Percentiles rank a stretch among this genome's conserved stretches.
These are phyloP conservation scores for Neoniphon sammara DNA, from an alignment of 2,797 vertebrate species.

Conservation along the genomic window DNA sequence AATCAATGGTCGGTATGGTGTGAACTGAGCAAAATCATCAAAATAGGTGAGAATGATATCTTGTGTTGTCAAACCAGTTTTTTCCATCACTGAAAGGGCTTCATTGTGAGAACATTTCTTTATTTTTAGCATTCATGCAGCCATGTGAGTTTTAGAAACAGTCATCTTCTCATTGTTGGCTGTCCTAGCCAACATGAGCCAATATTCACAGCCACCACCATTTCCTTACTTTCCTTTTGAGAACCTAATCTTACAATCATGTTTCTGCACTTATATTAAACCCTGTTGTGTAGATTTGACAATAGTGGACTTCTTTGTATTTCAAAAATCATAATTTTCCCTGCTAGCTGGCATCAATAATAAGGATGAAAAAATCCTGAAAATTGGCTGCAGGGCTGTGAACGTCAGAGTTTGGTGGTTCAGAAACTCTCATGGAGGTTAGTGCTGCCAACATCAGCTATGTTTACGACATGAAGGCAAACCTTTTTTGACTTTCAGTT, in stretches of 20 bases:
- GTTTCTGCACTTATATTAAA: background rate
- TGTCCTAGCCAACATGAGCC: background rate
- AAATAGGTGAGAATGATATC: constrained; percentile 1
- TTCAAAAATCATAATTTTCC: background rate
- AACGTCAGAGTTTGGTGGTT: too few relatives aligned
- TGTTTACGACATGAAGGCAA: background rate
- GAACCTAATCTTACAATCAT: background rate
- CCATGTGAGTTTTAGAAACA: background rate
- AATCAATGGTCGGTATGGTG: background rate
- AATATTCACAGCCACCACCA: background rate
- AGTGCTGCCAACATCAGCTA: background rate
- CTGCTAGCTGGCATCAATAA: too few relatives aligned
- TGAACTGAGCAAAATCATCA: background rate
- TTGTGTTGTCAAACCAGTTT: background rate
- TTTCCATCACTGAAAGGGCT: background rate
- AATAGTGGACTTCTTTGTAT: background rate
- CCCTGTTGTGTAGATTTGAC: background rate
- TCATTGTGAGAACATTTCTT: background rate
- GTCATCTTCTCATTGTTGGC: background rate
- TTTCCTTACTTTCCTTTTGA: background rate
- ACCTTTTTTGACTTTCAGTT: too few relatives aligned
- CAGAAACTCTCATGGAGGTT: too few relatives aligned
- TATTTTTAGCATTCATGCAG: background rate
- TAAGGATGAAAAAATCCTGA: too few relatives aligned
- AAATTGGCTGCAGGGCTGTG: background rate